phyloP scores from a whole-genome alignment of 2,113 vertebrate genomes.

The Triplophysa tibetana region DNA sequence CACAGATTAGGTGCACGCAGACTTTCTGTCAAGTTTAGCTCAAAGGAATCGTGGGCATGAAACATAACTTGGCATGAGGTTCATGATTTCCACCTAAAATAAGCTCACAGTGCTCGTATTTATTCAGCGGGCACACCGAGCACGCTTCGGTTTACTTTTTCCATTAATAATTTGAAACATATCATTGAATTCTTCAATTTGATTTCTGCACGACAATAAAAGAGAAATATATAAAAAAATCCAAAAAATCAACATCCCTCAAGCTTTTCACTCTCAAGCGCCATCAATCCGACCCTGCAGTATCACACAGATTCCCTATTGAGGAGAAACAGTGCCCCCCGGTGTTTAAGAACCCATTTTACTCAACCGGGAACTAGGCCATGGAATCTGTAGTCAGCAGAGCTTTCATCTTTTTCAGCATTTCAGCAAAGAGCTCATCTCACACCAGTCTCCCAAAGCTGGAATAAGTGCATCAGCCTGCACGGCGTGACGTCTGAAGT shows the following conservation, averaged over 20 bases:
- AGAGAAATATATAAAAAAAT: not conserved
- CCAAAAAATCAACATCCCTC: not conserved
- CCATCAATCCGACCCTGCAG: not conserved
- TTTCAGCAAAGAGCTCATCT: slow-evolving; percentile 29
- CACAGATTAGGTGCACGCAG: not conserved
- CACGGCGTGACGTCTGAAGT: not conserved
- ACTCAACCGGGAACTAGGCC: slow-evolving; percentile 35
- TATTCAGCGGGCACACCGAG: slow-evolving; percentile 7
- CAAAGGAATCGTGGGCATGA: not conserved
- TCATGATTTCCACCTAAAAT: slow-evolving; percentile 23
- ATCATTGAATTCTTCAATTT: slow-evolving; percentile 7
- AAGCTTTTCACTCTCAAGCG: not conserved
- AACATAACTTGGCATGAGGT: slow-evolving; percentile 1
- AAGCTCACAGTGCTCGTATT: slow-evolving; percentile 6
- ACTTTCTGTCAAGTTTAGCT: slow-evolving; percentile 20
- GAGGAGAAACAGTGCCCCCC: slow-evolving; percentile 50
- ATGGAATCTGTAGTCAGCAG: slow-evolving; percentile 6
- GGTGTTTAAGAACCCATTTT: slow-evolving; percentile 18
- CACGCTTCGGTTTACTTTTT: not conserved
- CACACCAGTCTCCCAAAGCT: slow-evolving; percentile 4
- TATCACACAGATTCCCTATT: not conserved
- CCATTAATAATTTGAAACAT: slow-evolving; percentile 27
- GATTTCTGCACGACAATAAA: slow-evolving; percentile 23
- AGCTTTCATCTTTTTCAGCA: slow-evolving; percentile 18
- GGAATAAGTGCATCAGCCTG: slow-evolving; percentile 27